Evolutionary conservation across 2,113 vertebrate species (phyloP), one percentile per base, ranked within the genome.

Genomic region (Corythoichthys intestinalis): DNA sequence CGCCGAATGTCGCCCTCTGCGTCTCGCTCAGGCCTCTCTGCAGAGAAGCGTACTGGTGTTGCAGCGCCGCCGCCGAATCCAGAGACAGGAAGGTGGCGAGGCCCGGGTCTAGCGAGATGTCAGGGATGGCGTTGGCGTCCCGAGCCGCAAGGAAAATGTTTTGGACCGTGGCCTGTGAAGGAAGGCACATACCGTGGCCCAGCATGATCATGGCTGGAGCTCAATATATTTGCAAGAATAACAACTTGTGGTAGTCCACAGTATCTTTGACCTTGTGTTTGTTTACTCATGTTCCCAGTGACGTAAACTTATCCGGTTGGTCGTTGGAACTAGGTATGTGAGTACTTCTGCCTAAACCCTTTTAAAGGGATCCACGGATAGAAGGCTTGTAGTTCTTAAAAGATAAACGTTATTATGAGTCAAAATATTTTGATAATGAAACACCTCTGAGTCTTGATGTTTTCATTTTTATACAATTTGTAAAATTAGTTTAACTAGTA

Each of bases 21-120:
- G 86, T 77, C 1, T n/a, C 20, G n/a, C 79, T 87, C 76, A 92
- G 79, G 69, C 72, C 65, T 4, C 76, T 75, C 65, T 86, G 88
- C 28, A 90, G 17, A 49, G 67, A 73, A 9, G 59, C 37, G 9
- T 88, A 86, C 0, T 88, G 91, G 65, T 84, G 83, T 67, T 79
- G 80, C 65, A 92, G 81, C 0, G 85, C 83, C 0, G 76, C 70
- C 2, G 80, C 56, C 4, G 91, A 93, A 10, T 92, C 89, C 75
- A 91, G 76, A 0, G 91, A 93, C 11, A 93, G 86, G 76, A 87
- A 91, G 66, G 79, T 75, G 67, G 79, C 60, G 67, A 92, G 79
- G 3, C 80, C 80, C 0, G 74, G 81, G 64, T 93, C 90, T 61
- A 93, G 49, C 4, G 87, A 90, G 39, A 92, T 79, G 7, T 93